Evolutionary conservation across 2,888 invertebrate genomes (phyloP).

Genomic region (Meganola albula): DNA sequence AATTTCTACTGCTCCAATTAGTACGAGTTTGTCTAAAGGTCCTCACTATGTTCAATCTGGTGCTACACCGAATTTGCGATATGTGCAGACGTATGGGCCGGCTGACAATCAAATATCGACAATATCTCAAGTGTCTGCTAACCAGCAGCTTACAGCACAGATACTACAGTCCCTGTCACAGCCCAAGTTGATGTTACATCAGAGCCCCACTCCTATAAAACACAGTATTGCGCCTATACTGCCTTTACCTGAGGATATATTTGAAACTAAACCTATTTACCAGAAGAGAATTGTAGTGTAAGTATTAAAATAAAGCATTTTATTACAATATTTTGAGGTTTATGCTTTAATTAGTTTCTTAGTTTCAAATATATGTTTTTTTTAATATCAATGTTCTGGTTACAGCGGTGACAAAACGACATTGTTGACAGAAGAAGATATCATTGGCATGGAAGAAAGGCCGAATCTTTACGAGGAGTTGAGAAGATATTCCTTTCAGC

Average conservation of each 20-base stretch:
- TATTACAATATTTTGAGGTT: neutral
- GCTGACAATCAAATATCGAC: conserved; percentile 56
- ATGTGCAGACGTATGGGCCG: conserved; percentile 62
- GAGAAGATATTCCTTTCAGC: conserved; percentile 67
- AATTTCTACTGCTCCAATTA: conserved; percentile 61
- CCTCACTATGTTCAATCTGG: conserved; percentile 72
- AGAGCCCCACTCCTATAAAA: conserved; percentile 41
- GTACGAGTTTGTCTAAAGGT: conserved; percentile 59
- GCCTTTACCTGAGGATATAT: conserved; percentile 43
- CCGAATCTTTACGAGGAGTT: conserved; percentile 68
- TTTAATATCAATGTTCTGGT: conserved; percentile 21
- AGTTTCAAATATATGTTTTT: neutral
- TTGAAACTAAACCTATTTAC: conserved; percentile 48
- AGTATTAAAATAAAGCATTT: conserved; percentile 34
- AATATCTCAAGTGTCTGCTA: conserved; percentile 74
- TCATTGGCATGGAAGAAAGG: conserved; percentile 71
- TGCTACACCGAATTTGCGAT: conserved; percentile 62
- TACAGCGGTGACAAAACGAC: conserved; percentile 72
- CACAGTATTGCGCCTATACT: conserved; percentile 30
- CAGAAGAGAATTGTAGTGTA: conserved; percentile 67
- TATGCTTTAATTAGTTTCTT: neutral
- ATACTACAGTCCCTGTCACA: conserved; percentile 78
- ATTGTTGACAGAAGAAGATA: conserved; percentile 67
- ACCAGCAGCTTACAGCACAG: conserved; percentile 80
- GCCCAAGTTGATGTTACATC: conserved; percentile 60